Evolutionary conservation across 1,140 invertebrate genomes (phyloP).

Genomic region (Leptinotarsa texana): DNA sequence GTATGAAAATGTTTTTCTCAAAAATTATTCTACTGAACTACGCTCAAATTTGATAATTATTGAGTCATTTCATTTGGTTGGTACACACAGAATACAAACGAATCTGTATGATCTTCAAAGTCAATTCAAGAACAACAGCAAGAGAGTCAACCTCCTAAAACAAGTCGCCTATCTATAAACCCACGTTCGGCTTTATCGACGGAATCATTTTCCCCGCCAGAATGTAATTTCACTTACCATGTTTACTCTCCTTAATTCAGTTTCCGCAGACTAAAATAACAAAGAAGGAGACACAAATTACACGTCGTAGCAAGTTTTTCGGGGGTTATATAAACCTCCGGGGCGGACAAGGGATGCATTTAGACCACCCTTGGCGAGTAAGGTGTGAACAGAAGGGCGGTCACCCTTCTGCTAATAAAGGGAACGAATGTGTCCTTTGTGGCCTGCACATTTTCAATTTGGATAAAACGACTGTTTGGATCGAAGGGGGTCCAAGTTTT

Average conservation of each 20-base stretch:
- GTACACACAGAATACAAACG: too few relatives aligned
- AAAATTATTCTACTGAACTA: too few relatives aligned
- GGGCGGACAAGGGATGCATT: slow-evolving; percentile 10
- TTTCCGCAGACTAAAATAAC: slow-evolving; percentile 23
- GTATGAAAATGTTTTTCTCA: too few relatives aligned
- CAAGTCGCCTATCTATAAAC: neutral
- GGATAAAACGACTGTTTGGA: slow-evolving; percentile 1
- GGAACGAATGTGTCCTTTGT: slow-evolving; percentile 17
- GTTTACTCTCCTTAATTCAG: slow-evolving; percentile 20
- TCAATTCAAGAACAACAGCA: too few relatives aligned
- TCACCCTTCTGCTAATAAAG: slow-evolving; percentile 22
- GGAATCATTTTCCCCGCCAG: neutral
- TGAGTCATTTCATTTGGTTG: too few relatives aligned
- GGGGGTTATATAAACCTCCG: slow-evolving; percentile 15
- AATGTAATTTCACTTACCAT: slow-evolving; percentile 24
- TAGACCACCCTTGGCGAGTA: slow-evolving; percentile 14
- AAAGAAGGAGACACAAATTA: slow-evolving; percentile 24
- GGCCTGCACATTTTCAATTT: slow-evolving; percentile 24
- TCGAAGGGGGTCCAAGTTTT: neutral
- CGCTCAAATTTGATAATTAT: too few relatives aligned
- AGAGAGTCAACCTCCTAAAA: neutral
- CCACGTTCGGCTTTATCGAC: neutral
- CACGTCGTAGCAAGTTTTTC: slow-evolving; percentile 9
- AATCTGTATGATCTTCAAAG: too few relatives aligned
- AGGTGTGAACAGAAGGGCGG: slow-evolving; percentile 22